Evolutionary conservation across 1,140 invertebrate genomes (phyloP), one percentile per base, ranked within the genome.

Genomic region (Drosophila funebris): DNA sequence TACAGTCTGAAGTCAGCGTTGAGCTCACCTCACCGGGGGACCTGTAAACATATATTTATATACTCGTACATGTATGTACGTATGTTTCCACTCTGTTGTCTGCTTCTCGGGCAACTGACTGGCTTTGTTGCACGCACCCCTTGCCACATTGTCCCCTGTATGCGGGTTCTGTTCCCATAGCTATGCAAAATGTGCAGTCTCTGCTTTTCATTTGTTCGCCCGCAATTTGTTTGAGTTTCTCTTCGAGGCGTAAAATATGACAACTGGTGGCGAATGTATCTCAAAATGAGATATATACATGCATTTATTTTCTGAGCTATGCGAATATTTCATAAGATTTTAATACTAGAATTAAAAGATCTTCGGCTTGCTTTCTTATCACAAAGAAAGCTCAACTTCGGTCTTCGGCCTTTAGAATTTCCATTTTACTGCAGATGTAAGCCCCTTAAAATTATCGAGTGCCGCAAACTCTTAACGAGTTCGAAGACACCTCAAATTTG

Each of bases 181-280:
- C 41, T 44, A 27, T 46, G 53, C 37, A 27, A 53, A 56, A 33
- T 62, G 50, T 68, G 52, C 50, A 50, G 41, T 43, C 27, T 53
- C 14, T 13, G 3, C 50, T 57, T 14, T 58, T 50, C 52, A 62
- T 33, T 74, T 27, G 56, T n/a, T 36, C 16, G 53, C 39, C 60
- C 58, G 62, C 76, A 78, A 78, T 78, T 78, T 52, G 57, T 54
- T 18, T 75, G 56, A 72, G 61, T 66, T 66, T 71, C 66, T 53
- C 48, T 79, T 75, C 24, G 20, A 57, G 53, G 43, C 39, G 67
- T 16, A 14, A 64, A 57, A 57, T 56, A 64, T 71, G 43, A 71
- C 43, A 71, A 39, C 5, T 64, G n/a, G 22, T 18, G 24, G 57
- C 13, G 41, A 44, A 33, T 11, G 53, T 18, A 44, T 39, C 6